Conservation (phyloP, 2,113 vertebrate genomes). For the Anoura caudifer region DNA sequence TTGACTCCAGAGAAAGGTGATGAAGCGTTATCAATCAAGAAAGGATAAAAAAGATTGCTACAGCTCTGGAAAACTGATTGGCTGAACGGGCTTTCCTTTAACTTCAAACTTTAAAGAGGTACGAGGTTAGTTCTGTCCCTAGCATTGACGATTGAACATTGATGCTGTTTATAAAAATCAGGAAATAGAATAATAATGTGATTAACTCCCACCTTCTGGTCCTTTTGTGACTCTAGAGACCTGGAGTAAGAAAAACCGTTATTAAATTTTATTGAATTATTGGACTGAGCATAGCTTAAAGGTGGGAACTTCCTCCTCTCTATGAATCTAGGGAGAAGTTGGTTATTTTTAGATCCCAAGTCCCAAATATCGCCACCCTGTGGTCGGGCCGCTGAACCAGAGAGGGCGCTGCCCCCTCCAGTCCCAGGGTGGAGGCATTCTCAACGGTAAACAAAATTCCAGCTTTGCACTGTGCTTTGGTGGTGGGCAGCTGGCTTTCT, state of each 20-base stretch:
- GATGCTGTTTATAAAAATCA: background rate
- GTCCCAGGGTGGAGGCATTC: background rate
- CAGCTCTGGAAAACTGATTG: background rate
- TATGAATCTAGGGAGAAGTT: background rate
- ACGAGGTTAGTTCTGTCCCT: background rate
- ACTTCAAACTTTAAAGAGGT: background rate
- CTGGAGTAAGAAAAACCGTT: background rate
- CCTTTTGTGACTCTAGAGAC: background rate
- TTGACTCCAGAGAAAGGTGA: background rate
- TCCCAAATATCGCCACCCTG: background rate
- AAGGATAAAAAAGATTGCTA: background rate
- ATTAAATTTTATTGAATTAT: background rate
- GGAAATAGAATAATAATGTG: background rate
- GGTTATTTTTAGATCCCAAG: background rate
- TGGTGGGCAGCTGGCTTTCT: no score
- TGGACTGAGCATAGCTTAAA: background rate
- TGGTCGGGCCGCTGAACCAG: background rate
- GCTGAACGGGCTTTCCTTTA: background rate
- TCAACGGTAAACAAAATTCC: background rate
- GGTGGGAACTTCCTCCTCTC: background rate
- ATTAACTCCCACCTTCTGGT: background rate
- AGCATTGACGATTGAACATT: background rate
- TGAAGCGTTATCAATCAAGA: slow-evolving; percentile 5
- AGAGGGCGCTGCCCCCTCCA: background rate
- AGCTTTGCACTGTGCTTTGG: background rate